Evolutionary conservation across 2,888 invertebrate species (phyloP).

Genomic region (Amblyteles armatorius): DNA sequence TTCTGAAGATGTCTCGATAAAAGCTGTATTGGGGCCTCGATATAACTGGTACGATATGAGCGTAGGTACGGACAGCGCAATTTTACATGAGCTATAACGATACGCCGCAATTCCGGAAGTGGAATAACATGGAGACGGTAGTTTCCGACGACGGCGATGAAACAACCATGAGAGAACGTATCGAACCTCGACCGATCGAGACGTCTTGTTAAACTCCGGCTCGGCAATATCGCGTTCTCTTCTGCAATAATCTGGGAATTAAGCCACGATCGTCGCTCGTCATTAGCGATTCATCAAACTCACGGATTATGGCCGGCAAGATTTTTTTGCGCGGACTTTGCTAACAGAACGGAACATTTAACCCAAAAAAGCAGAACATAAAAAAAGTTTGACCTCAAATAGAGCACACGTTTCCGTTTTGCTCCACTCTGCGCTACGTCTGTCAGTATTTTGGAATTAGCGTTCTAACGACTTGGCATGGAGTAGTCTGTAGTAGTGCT

Average conservation of each 20-base stretch:
- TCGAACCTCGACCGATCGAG: background rate
- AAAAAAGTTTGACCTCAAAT: too few species aligned
- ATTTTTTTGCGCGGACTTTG: background rate
- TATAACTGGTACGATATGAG: conserved; percentile 41
- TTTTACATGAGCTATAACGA: conserved; percentile 27
- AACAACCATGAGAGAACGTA: background rate
- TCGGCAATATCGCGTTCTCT: background rate
- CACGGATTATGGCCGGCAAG: background rate
- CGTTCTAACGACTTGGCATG: too few species aligned
- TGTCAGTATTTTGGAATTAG: too few species aligned
- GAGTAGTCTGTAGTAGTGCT: too few species aligned
- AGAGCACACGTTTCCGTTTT: too few species aligned
- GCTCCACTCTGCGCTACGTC: too few species aligned
- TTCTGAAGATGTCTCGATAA: conserved; percentile 45
- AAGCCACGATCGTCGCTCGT: background rate
- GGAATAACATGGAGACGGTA: conserved; percentile 41
- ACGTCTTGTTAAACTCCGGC: background rate
- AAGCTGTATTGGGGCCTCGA: conserved; percentile 32
- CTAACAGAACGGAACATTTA: too few species aligned
- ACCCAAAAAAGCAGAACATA: too few species aligned
- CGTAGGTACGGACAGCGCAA: background rate
- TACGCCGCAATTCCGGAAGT: conserved; percentile 55
- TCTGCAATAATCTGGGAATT: background rate
- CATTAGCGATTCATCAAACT: background rate
- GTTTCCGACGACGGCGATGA: conserved; percentile 38